A percentile compares a stretch with the other conserved stretches of the same genome.
Evolutionary conservation across 2,797 vertebrate genomes (phyloP).

Genomic region (Spatula versicolor): DNA sequence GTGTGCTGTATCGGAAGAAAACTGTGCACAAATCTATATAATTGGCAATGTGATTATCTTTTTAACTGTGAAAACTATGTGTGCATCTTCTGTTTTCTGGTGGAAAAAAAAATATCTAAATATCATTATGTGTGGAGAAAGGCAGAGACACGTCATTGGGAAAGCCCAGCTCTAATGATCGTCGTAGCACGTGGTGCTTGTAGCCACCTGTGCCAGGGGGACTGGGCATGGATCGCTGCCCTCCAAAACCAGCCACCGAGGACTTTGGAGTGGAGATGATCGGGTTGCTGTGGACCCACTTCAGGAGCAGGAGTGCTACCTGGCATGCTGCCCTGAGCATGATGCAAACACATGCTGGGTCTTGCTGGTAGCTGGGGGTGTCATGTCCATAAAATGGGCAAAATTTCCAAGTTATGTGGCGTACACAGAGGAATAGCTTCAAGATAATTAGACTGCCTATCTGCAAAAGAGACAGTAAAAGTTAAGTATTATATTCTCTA

Average conservation of each 20-base stretch:
- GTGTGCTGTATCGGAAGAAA: not conserved
- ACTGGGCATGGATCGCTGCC: not conserved
- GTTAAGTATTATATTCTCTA: not conserved
- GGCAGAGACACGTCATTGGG: not conserved
- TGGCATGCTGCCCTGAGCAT: not conserved
- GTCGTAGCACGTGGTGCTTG: not conserved
- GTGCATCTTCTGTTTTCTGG: not conserved
- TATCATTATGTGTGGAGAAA: not conserved
- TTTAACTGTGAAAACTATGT: slow-evolving; percentile 19
- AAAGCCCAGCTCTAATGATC: not conserved
- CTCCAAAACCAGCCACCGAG: not conserved
- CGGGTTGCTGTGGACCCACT: not conserved
- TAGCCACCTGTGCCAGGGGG: fast-evolving
- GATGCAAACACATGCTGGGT: not conserved
- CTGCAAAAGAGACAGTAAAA: not conserved
- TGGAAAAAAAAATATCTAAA: not conserved
- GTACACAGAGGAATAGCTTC: not conserved
- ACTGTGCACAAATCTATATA: slow-evolving; percentile 3
- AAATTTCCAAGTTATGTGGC: not conserved
- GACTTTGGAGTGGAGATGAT: not conserved
- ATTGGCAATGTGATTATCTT: slow-evolving; percentile 45
- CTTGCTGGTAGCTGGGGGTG: not conserved
- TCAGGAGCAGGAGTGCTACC: not conserved
- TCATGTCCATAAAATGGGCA: fast-evolving
- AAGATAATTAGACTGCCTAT: not conserved